These are phyloP conservation scores for Selene dorsalis DNA, from an alignment of 2,797 vertebrate genomes.

Conservation along the genomic window DNA sequence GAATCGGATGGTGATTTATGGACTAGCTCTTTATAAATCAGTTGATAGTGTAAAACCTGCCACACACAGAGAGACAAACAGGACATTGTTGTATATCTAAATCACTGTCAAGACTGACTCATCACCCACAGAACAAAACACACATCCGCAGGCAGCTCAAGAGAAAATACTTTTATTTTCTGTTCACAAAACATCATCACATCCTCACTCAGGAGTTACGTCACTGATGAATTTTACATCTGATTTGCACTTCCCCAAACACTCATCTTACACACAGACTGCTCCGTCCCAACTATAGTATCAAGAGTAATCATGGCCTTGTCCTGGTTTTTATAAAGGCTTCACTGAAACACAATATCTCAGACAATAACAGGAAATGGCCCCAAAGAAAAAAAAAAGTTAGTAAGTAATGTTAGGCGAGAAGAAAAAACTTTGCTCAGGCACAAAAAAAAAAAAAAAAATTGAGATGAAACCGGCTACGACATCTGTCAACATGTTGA, in stretches of 20 bases:
- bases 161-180: slow-evolving; percentile 49
- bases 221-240: slow-evolving; percentile 37
- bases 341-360: not conserved
- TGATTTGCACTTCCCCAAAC: slow-evolving; percentile 30
- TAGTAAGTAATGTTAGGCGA: no score
- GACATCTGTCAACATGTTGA: no score
- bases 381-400: no score
- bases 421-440: no score
- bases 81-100: no score
- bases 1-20: no score
- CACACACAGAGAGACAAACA: no score
- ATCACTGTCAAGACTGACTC: not conserved
- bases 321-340: not conserved
- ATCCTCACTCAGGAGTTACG: slow-evolving; percentile 15
- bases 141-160: not conserved
- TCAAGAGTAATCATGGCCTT: not conserved
- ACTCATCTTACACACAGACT: slow-evolving; percentile 17
- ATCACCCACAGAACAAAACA: not conserved
- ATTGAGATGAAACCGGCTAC: no score
- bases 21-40: no score
- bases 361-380: not conserved
- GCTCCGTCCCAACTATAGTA: not conserved
- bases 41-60: no score
- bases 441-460: no score
- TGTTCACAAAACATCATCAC: slow-evolving; percentile 22